Conservation (phyloP, 2,888 invertebrate genomes). For the Polymixis lichenea region DNA sequence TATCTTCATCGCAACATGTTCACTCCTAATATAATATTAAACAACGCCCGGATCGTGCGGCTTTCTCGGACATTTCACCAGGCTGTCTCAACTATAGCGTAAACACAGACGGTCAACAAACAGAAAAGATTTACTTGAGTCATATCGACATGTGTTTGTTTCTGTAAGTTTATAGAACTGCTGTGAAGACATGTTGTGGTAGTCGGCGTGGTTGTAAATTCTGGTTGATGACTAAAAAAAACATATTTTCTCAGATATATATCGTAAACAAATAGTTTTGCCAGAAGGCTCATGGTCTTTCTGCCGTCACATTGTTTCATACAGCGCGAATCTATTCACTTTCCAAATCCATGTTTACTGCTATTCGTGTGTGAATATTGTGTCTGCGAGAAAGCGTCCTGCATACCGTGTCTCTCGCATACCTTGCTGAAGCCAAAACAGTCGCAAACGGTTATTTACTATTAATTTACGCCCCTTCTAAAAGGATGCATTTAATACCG, state of each 20-base stretch:
- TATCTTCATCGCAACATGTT: slow-evolving; percentile 23
- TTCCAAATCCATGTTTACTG: slow-evolving; percentile 17
- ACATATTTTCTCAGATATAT: slow-evolving; percentile 27
- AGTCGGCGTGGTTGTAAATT: slow-evolving; percentile 29
- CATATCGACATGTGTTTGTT: slow-evolving; percentile 48
- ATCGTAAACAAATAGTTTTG: slow-evolving; percentile 36
- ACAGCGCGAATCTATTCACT: background rate
- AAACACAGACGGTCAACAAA: slow-evolving; percentile 48
- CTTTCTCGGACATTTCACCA: slow-evolving; percentile 51
- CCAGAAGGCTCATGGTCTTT: slow-evolving; percentile 4
- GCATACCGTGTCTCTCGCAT: slow-evolving; percentile 5
- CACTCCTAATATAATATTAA: slow-evolving; percentile 49
- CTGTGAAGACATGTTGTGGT: slow-evolving; percentile 17
- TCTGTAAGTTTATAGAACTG: slow-evolving; percentile 35
- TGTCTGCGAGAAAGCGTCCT: slow-evolving; percentile 33
- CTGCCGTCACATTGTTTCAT: background rate
- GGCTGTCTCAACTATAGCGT: slow-evolving; percentile 23
- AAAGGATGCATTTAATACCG: slow-evolving; percentile 1
- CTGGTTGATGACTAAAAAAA: slow-evolving; percentile 10
- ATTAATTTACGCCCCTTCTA: background rate
- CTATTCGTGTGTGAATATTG: slow-evolving; percentile 38
- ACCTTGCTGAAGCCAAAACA: slow-evolving; percentile 16
- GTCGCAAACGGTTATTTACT: slow-evolving; percentile 1
- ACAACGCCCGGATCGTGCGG: slow-evolving; percentile 30
- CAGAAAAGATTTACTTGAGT: slow-evolving; percentile 29